Evolutionary conservation across 1,140 invertebrate genomes (phyloP), one percentile per base, ranked within the genome.

Genomic region (Drosophila ambigua): DNA sequence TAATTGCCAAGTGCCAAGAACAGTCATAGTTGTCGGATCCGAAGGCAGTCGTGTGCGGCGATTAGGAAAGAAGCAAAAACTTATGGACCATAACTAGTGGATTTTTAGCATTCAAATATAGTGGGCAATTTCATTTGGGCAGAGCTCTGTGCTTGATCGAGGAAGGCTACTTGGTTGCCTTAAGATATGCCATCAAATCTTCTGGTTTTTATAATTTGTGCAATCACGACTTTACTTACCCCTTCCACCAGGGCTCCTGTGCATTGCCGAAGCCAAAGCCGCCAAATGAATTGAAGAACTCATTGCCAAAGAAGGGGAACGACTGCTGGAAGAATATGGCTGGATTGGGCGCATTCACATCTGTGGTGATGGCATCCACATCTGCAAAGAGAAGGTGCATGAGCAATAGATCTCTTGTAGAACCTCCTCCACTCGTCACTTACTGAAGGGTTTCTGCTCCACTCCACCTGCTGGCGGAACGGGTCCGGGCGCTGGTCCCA

Each of bases 211-310:
- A 28, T 5, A 28, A 31, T 31, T 24, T 43, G 28, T 49, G 4
- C 1, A 20, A 20, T 20, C 49, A 24, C 45, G 43, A 23, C 15
- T 20, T 41, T 45, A 75, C 93, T 93, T 75, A 93, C 93, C 93
- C 93, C 74, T 93, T 93, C 93, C 93, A 93, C 63, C 92, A 92
- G 59, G 92, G 89, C 24, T 83, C 76, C 61, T 77, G 82, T 11
- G 68, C 55, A 23, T 78, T 77, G 4, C 82, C 85, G 7, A 91
- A 72, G 5, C 87, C 90, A 9, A 91, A 91, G 24, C 90, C 88
- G 0, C 83, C 87, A 23, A 91, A 91, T 4, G 90, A 78, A 16
- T 90, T 91, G 31, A 91, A 88, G 65, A 91, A 90, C 52, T 91
- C 84, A 67, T 87, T 83, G 57, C 90, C 90, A 55, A 91, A 91